Conservation (phyloP, 30 jellyfish, hydroid and myxozoan species). For the Mastigias papua region DNA sequence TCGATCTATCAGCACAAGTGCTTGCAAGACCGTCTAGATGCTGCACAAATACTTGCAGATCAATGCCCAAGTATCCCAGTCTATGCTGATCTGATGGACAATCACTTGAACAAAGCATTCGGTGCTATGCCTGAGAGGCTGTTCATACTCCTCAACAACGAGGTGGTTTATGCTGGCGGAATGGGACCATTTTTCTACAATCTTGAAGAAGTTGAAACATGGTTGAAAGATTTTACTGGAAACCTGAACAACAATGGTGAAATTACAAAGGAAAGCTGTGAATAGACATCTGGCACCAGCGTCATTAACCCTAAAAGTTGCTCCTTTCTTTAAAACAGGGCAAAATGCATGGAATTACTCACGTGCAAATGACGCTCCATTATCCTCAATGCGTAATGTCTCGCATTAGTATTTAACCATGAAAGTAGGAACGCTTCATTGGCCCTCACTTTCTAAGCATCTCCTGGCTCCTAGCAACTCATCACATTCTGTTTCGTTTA, state of each 20-base stretch:
- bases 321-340: too few species aligned
- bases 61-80: constrained; percentile 61
- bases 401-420: too few species aligned
- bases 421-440: too few species aligned
- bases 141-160: constrained; percentile 65
- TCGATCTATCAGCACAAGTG: constrained; percentile 57
- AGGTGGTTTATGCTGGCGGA: constrained; percentile 83
- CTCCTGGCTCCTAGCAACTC: too few species aligned
- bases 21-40: constrained; percentile 66
- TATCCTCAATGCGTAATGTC: too few species aligned
- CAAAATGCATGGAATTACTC: too few species aligned
- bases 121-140: constrained; percentile 90
- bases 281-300: too few species aligned
- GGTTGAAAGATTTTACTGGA: constrained; percentile 47
- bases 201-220: constrained; percentile 67
- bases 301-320: too few species aligned
- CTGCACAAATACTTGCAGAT: constrained; percentile 60
- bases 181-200: constrained; percentile 84
- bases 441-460: too few species aligned
- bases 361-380: too few species aligned
- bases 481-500: too few species aligned
- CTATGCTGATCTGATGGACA: constrained; percentile 72
- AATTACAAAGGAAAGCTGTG: too few species aligned
- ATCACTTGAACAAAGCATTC: constrained; percentile 66
- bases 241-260: constrained; percentile 5